Base-by-base conservation (phyloP, 2,797 vertebrate genomes). In the Apogon hyalosoma region DNA sequence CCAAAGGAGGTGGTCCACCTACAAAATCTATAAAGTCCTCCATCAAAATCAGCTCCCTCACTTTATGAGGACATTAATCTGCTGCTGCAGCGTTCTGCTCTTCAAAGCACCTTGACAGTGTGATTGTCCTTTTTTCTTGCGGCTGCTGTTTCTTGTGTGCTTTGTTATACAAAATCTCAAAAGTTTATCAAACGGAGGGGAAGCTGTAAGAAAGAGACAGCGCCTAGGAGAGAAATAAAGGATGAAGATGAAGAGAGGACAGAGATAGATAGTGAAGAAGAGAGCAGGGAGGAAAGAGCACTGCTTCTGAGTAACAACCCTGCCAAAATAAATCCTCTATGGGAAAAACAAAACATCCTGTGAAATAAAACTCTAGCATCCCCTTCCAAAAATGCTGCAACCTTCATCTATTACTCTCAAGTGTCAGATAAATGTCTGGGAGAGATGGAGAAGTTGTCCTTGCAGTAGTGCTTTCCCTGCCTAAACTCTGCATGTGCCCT, bases 61-160 rank as follows among this genome's bases (percentile, higher is more conserved):
- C 87, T 92, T 93, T 91, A 92, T 91, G 90, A 93, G 89, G 75
- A 87, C 93, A 92, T 93, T 92, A 92, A 93, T 93, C 92, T 91
- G 83, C 81, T 71, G 80, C 80, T 75, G 75, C 80, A 65, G 59
- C 52, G 77, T 85, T 88, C 88, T 91, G 90, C 86, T 93, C 92
- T 92, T 93, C 90, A 92, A 91, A 93, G 89, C 88, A 93, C 91
- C 90, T 92, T 90, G 87, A 92, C 85, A 87, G 80, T 80, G 83
- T 79, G 78, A 82, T 83, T 86, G 85, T 87, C 86, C 89, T 75
- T 84, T 84, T 85, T 73, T 81, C 81, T 82, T 42, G 39, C 55
- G 68, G 69, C 75, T 73, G 76, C 81, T 73, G 70, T 79, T 88
- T 83, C 84, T 76, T 79, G 55, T 86, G 73, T 84, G 79, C 87